These are phyloP conservation scores for Anas bahamensis DNA, from an alignment of 2,797 vertebrate genomes.

Conservation along the genomic window DNA sequence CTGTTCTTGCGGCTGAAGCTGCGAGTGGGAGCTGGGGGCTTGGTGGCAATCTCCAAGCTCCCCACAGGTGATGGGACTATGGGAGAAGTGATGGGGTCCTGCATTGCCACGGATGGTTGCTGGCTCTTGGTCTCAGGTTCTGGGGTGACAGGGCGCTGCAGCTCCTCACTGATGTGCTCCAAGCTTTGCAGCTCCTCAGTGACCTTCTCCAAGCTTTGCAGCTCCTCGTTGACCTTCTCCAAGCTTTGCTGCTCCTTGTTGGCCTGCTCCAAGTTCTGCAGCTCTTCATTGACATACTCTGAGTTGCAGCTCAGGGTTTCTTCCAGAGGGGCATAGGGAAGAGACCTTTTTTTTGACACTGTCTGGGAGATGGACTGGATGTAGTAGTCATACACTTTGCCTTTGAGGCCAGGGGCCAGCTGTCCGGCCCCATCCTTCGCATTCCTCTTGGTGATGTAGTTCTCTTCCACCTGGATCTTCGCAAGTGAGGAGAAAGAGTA, in stretches of 20 bases:
- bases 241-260: not conserved
- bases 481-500: constrained; percentile 88
- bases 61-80: not conserved
- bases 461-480: constrained; percentile 87
- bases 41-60: not conserved
- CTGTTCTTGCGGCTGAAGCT: constrained; percentile 80
- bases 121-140: not conserved
- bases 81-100: fast-evolving
- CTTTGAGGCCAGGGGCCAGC: constrained; percentile 12
- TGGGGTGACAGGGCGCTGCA: not conserved
- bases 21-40: not conserved
- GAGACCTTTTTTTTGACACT: constrained; percentile 40
- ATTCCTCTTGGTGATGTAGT: constrained; percentile 70
- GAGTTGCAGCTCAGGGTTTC: not conserved
- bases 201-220: fast-evolving
- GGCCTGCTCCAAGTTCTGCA: not conserved
- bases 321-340: not conserved
- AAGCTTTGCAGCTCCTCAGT: not conserved
- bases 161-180: too few species aligned
- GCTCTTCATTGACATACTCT: fast-evolving
- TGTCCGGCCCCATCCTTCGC: not conserved
- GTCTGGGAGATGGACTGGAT: constrained; percentile 85
- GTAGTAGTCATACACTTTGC: constrained; percentile 91
- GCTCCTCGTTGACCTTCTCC: fast-evolving
- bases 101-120: fast-evolving